These are phyloP conservation scores for Prosapia bicincta DNA, from an alignment of 2,888 invertebrate genomes.

Conservation along the genomic window DNA sequence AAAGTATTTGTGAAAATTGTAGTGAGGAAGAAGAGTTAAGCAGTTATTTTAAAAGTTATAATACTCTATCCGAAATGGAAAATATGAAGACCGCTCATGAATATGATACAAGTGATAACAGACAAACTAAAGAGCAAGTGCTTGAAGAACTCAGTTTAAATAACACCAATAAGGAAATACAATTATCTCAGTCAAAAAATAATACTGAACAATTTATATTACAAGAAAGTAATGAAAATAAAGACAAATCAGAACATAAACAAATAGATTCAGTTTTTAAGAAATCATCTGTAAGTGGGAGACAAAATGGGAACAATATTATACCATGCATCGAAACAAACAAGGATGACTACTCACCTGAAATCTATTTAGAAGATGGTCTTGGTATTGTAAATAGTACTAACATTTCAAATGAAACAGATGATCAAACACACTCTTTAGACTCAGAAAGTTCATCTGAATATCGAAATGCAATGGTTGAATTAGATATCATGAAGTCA, in stretches of 20 bases:
- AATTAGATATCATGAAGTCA: background rate
- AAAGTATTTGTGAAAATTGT: too few relatives aligned
- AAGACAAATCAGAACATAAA: background rate
- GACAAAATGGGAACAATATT: background rate
- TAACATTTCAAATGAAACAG: background rate
- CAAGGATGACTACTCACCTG: background rate
- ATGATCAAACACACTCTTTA: background rate
- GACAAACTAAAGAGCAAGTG: background rate
- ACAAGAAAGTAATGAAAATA: background rate
- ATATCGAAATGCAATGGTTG: background rate
- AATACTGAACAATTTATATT: background rate
- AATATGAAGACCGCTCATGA: too few relatives aligned
- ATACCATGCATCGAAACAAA: background rate
- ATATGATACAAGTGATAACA: background rate
- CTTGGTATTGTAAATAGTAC: background rate
- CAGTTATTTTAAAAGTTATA: too few relatives aligned
- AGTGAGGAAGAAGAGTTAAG: too few relatives aligned
- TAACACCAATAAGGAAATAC: background rate
- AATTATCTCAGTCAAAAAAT: background rate
- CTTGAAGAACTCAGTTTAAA: background rate
- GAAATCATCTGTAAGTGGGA: background rate
- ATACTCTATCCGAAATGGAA: too few relatives aligned
- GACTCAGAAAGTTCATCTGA: background rate
- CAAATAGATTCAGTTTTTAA: background rate
- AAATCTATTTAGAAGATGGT: background rate